These are phyloP conservation scores for Geophilus truncorum DNA, from an alignment of 2,888 invertebrate genomes.

Conservation along the genomic window DNA sequence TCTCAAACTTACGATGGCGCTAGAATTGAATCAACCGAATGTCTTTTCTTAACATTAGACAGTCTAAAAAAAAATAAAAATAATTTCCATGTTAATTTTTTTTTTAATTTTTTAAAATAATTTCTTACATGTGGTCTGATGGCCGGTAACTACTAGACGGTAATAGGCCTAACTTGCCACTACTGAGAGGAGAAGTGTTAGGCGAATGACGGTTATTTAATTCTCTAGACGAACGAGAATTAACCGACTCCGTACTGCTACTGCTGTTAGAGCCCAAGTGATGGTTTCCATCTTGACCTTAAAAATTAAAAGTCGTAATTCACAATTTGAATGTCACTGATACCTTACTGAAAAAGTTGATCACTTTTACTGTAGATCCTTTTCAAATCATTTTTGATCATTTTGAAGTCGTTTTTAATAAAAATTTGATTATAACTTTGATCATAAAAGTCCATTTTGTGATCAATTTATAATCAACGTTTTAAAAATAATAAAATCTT, in stretches of 20 bases:
- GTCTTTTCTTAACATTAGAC: slow-evolving; percentile 25
- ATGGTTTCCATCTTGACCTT: slow-evolving; percentile 2
- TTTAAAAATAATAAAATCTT: too few species aligned
- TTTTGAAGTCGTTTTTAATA: too few species aligned
- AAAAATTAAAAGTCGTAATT: neutral
- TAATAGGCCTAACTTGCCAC: slow-evolving; percentile 43
- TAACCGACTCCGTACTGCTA: slow-evolving; percentile 81
- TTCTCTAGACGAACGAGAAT: slow-evolving; percentile 53
- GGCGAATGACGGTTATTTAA: slow-evolving; percentile 38
- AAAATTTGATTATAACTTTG: too few species aligned
- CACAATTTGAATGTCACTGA: too few species aligned
- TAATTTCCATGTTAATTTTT: too few species aligned
- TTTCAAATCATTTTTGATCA: too few species aligned
- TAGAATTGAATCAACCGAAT: slow-evolving; percentile 33
- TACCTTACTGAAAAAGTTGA: too few species aligned
- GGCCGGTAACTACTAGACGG: slow-evolving; percentile 47
- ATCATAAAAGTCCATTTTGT: too few species aligned
- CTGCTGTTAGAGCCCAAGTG: slow-evolving; percentile 51
- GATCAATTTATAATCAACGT: too few species aligned
- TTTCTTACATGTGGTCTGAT: slow-evolving; percentile 47
- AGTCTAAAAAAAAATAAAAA: too few species aligned
- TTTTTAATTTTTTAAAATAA: neutral
- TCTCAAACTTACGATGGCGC: slow-evolving; percentile 34
- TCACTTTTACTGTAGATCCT: too few species aligned
- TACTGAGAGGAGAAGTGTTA: slow-evolving; percentile 13